Conservation (phyloP, 2,113 vertebrate genomes). For the Synodontis membranacea region DNA sequence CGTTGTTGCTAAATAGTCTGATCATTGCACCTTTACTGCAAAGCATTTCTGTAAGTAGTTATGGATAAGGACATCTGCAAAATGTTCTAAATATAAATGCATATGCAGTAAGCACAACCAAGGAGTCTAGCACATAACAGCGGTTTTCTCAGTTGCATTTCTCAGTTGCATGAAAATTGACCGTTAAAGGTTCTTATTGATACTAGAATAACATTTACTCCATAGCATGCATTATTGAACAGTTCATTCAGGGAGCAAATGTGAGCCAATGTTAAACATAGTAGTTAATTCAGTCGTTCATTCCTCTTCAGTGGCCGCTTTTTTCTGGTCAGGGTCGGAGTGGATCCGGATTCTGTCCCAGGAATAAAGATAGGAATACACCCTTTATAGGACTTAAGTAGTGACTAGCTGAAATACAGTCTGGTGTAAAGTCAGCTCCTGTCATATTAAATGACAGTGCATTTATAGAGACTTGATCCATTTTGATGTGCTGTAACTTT, state of each 20-base stretch:
- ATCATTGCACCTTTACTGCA: neutral
- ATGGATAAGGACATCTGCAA: no score
- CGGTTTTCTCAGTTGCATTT: neutral
- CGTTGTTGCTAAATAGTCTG: neutral
- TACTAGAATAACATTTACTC: neutral
- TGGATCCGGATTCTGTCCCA: neutral
- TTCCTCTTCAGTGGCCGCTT: neutral
- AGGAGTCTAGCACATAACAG: neutral
- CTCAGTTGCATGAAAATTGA: neutral
- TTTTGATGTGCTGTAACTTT: constrained; percentile 18
- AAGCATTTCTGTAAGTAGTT: neutral
- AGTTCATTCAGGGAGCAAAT: neutral
- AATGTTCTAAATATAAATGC: neutral
- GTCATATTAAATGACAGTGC: constrained; percentile 14
- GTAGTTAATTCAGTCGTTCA: neutral
- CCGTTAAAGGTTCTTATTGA: neutral
- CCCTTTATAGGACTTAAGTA: no score
- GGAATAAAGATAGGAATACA: neutral
- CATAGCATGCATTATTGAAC: neutral
- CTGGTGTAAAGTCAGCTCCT: constrained; percentile 9
- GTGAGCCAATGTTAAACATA: neutral
- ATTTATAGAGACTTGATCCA: constrained; percentile 64
- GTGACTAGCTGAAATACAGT: constrained; percentile 34
- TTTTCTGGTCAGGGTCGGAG: neutral
- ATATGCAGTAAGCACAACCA: neutral